Evolutionary conservation across 2,888 invertebrate species (phyloP).

Genomic region (Fabriciana adippe): DNA sequence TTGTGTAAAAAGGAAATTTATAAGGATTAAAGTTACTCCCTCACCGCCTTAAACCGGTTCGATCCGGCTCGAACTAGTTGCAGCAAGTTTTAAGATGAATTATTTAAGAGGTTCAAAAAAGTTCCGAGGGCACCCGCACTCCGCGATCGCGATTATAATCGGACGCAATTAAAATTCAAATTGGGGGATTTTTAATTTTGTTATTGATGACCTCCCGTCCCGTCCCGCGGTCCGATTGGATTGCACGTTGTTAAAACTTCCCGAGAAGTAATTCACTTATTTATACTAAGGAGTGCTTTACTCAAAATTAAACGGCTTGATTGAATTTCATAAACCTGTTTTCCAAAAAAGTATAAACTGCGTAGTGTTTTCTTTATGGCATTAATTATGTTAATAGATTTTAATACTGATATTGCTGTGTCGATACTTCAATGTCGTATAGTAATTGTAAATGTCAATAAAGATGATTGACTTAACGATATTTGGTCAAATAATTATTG

Average conservation of each 20-base stretch:
- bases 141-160: constrained; percentile 78
- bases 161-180: constrained; percentile 81
- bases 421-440: background rate
- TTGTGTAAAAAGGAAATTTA: constrained; percentile 83
- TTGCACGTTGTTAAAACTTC: constrained; percentile 74
- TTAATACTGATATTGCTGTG: background rate
- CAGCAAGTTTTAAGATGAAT: constrained; percentile 67
- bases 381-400: constrained; percentile 5
- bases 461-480: background rate
- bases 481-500: background rate
- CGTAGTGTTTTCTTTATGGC: background rate
- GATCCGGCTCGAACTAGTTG: constrained; percentile 65
- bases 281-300: constrained; percentile 47
- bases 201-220: constrained; percentile 71
- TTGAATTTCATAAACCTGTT: constrained; percentile 26
- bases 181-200: constrained; percentile 81
- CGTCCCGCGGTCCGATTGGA: constrained; percentile 67
- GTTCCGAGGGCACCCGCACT: constrained; percentile 65
- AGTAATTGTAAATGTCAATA: constrained; percentile 7
- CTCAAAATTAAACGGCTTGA: constrained; percentile 35
- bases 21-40: constrained; percentile 81
- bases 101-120: constrained; percentile 66
- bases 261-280: constrained; percentile 61
- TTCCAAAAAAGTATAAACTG: background rate
- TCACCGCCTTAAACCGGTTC: constrained; percentile 53